These are phyloP conservation scores for rabbit (Oryctolagus cuniculus) DNA, from an alignment of 2,113 vertebrate species.

Conservation along the genomic window DNA sequence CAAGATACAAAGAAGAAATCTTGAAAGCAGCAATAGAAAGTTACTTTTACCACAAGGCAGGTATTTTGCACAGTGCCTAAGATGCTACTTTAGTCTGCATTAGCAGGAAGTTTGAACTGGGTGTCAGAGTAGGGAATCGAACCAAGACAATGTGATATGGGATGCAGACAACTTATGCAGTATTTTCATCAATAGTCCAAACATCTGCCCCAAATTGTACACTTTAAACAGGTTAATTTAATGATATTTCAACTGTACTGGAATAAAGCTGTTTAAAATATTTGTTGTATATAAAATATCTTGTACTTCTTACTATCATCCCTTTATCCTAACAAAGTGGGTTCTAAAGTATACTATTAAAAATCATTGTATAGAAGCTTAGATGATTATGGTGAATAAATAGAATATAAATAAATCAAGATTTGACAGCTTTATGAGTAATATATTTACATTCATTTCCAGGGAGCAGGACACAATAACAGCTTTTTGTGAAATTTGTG, in stretches of 20 bases:
- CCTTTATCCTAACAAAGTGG: neutral
- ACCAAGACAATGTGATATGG: too few species aligned
- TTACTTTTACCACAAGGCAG: too few species aligned
- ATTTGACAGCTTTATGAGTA: neutral
- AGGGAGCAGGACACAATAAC: neutral
- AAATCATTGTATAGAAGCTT: neutral
- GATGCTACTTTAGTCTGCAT: too few species aligned
- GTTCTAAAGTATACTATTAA: neutral
- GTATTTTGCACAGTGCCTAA: too few species aligned
- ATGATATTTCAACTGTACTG: too few species aligned
- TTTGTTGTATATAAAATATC: neutral
- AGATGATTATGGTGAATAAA: neutral
- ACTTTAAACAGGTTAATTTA: too few species aligned
- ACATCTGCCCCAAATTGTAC: too few species aligned
- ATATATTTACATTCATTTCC: neutral
- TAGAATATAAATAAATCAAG: neutral
- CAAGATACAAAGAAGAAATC: neutral
- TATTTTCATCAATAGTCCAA: too few species aligned
- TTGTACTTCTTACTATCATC: neutral
- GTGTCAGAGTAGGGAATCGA: too few species aligned
- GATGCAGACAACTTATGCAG: too few species aligned
- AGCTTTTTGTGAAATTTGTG: neutral
- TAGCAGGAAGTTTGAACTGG: too few species aligned
- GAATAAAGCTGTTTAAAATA: too few species aligned
- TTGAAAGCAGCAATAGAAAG: neutral